Percentiles rank a stretch among this genome's conserved stretches.
phyloP scores from a whole-genome alignment of 1,140 invertebrate species.

The Sarcophaga peregrina region DNA sequence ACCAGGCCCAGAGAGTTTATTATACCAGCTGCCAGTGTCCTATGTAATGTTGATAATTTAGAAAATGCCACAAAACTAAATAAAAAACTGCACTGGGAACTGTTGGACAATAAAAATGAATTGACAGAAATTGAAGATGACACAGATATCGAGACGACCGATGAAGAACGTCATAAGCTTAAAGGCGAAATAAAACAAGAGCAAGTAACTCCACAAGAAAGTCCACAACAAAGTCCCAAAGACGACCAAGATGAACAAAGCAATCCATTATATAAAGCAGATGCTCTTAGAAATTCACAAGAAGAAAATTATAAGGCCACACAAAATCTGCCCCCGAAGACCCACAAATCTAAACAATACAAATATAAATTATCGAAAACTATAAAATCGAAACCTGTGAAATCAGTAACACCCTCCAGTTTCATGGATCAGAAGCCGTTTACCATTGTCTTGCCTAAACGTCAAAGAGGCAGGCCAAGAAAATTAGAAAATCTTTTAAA shows the following conservation, averaged over 20 bases:
- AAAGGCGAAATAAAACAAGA: background rate
- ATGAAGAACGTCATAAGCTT: conserved; percentile 14
- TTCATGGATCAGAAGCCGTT: background rate
- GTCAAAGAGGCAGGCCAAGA: background rate
- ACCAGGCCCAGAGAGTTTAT: background rate
- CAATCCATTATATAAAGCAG: too few relatives aligned
- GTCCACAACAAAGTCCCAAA: background rate
- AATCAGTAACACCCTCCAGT: background rate
- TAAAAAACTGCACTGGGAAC: conserved; percentile 33
- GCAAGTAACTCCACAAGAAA: background rate
- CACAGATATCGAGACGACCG: conserved; percentile 11
- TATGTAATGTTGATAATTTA: conserved; percentile 31
- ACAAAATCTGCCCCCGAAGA: background rate
- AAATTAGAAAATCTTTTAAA: background rate
- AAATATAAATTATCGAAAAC: background rate
- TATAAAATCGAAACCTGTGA: background rate
- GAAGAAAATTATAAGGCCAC: background rate
- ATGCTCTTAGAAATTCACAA: too few relatives aligned
- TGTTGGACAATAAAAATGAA: conserved; percentile 28
- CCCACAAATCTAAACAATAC: background rate
- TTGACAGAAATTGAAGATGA: conserved; percentile 38
- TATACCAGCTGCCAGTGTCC: conserved; percentile 9
- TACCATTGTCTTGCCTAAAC: background rate
- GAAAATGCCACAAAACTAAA: conserved; percentile 7
- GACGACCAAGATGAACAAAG: background rate